These are phyloP conservation scores for Pseudomyrmex gracilis DNA, from an alignment of 1,140 invertebrate species.

Conservation along the genomic window DNA sequence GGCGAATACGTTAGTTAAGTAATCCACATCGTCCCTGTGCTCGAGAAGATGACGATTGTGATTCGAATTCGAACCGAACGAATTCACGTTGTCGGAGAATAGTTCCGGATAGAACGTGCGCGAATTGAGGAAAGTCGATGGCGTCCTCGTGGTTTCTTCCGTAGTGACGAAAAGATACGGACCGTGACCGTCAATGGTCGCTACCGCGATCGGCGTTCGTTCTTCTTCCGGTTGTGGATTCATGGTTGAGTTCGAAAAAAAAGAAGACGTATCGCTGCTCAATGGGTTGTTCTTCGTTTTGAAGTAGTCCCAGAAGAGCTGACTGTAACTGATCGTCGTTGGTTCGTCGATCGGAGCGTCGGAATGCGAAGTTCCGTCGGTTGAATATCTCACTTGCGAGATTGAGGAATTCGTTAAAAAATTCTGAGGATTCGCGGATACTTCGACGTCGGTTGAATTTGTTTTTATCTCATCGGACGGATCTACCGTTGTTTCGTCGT, in stretches of 20 bases:
- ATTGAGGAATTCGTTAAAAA: neutral
- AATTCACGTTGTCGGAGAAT: slow-evolving; percentile 15
- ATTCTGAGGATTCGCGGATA: neutral
- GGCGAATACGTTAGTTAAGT: neutral
- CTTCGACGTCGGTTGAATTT: neutral
- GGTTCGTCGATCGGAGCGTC: slow-evolving; percentile 18
- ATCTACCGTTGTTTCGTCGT: slow-evolving; percentile 1
- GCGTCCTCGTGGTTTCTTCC: slow-evolving; percentile 35
- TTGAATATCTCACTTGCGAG: slow-evolving; percentile 2
- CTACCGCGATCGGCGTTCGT: slow-evolving; percentile 41
- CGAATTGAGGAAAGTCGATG: neutral
- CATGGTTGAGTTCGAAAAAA: slow-evolving; percentile 14
- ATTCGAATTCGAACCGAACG: neutral
- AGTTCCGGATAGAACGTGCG: neutral
- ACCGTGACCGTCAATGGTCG: slow-evolving; percentile 42
- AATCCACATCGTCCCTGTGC: neutral
- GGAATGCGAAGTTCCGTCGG: neutral
- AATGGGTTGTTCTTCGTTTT: slow-evolving; percentile 66
- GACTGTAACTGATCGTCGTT: slow-evolving; percentile 56
- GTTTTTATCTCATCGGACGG: neutral
- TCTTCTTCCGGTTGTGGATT: slow-evolving; percentile 9
- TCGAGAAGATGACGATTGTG: slow-evolving; percentile 5
- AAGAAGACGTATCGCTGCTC: neutral
- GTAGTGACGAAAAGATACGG: slow-evolving; percentile 48
- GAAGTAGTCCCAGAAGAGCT: slow-evolving; percentile 78